Base-by-base conservation (phyloP, 2,797 vertebrate species). In the Aplochiton taeniatus region DNA sequence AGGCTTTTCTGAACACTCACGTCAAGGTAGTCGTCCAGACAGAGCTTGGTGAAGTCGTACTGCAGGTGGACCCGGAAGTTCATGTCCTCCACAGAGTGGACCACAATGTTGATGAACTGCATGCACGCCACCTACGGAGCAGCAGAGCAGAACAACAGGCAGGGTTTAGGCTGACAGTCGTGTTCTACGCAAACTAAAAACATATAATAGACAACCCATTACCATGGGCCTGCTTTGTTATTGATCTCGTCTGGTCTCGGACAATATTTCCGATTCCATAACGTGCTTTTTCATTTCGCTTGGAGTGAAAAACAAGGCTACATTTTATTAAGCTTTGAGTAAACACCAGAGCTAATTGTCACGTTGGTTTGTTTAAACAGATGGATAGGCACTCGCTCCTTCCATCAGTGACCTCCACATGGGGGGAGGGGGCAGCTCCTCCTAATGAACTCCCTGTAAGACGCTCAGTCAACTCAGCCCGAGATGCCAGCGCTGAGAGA, bases 21-120 rank as follows among this genome's bases (percentile, higher is more conserved):
- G 76, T 98, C 95, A 78, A 99, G 86, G 90, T 96, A 98, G 64
- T 98, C 96, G 61, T 98, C 97, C 85, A 98, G 92, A 74, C 93
- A 93, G 78, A 98, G 90, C 67, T 98, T 97, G 83, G 97, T 98
- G 87, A 98, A 98, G 85, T 98, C 96, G 0, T 90, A 98, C 81
- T 98, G 97, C 48, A 98, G 89, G 51, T 98, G 96, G 74, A 97
- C 96, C 41, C 96, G 91, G 86, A 98, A 98, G 83, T 98, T 98
- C 96, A 98, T 98, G 84, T 98, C 95, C 80, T 98, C 96, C 78
- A 98, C 96, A 0, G 96, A 98, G 84, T 98, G 96, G 63, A 98
- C 96, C 46, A 98, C 96, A 0, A 98, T 98, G 87, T 98, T 98
- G 88, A 98, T 98, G 87, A 98, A 98, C 88, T 98, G 96, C 96